Percentiles rank a stretch among this genome's conserved stretches.
Conservation (phyloP, 2,797 vertebrate genomes). For the Chloroceryle inda region DNA sequence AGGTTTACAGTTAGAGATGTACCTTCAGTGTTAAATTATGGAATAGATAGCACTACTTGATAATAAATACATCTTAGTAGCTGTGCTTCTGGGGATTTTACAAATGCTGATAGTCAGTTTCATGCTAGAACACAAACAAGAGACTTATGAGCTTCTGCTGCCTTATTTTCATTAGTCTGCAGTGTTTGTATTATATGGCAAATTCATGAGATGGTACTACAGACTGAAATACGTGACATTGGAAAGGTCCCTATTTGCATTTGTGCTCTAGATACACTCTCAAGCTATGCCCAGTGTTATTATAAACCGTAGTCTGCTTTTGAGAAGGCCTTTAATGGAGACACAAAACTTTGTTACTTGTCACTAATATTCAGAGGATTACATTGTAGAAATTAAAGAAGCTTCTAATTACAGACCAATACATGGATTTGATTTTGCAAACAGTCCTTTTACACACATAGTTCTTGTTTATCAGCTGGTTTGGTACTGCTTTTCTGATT, state of each 20-base stretch:
- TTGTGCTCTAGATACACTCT: not conserved
- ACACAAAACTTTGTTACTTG: not conserved
- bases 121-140: not conserved
- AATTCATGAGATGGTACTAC: not conserved
- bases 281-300: not conserved
- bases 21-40: conserved; percentile 12
- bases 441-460: not conserved
- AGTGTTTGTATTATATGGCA: not conserved
- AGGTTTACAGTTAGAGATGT: not conserved
- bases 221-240: not conserved
- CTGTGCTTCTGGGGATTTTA: not conserved
- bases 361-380: not conserved
- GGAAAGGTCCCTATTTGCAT: not conserved
- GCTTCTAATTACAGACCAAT: not conserved
- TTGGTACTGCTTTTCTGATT: not conserved
- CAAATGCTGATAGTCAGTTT: not conserved
- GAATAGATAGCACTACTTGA: not conserved
- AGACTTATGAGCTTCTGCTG: not conserved
- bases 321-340: not conserved
- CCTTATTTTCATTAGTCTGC: not conserved
- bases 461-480: not conserved
- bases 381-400: not conserved
- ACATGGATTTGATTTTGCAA: not conserved
- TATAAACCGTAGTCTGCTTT: not conserved
- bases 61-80: conserved; percentile 44